Evolutionary conservation across 2,888 invertebrate genomes (phyloP).

Genomic region (Baronia brevicornis): DNA sequence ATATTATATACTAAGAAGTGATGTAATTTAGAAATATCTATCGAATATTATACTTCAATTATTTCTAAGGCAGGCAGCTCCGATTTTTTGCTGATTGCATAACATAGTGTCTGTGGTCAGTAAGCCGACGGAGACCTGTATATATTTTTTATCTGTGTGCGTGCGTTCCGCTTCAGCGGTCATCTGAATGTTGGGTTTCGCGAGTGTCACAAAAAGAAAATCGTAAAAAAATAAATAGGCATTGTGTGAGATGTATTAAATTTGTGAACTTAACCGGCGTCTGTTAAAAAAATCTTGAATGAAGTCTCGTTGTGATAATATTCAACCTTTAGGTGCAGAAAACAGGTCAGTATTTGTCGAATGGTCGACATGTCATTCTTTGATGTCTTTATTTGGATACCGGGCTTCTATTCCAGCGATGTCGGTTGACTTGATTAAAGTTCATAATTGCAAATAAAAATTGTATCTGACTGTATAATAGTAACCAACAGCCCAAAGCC

Average conservation of each 20-base stretch:
- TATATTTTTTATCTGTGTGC: slow-evolving; percentile 24
- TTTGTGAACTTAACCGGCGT: slow-evolving; percentile 43
- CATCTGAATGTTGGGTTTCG: slow-evolving; percentile 32
- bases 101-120: no score
- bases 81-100: no score
- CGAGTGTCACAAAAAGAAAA: slow-evolving; percentile 54
- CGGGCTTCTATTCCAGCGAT: slow-evolving; percentile 45
- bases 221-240: slow-evolving; percentile 51
- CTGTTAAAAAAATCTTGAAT: slow-evolving; percentile 45
- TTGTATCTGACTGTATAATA: slow-evolving; percentile 3
- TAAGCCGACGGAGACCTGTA: slow-evolving; percentile 7
- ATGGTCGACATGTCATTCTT: slow-evolving; percentile 42
- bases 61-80: no score
- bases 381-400: slow-evolving; percentile 63
- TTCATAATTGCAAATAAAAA: slow-evolving; percentile 19
- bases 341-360: slow-evolving; percentile 51
- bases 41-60: no score
- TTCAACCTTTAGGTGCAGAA: slow-evolving; percentile 31
- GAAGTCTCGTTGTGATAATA: slow-evolving; percentile 34
- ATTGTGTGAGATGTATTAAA: slow-evolving; percentile 58
- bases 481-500: no score
- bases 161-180: slow-evolving; percentile 29
- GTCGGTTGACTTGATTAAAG: slow-evolving; percentile 43
- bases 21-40: no score
- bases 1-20: no score